phyloP scores from a whole-genome alignment of 2,888 invertebrate genomes.

The Ctenicera cuprea region DNA sequence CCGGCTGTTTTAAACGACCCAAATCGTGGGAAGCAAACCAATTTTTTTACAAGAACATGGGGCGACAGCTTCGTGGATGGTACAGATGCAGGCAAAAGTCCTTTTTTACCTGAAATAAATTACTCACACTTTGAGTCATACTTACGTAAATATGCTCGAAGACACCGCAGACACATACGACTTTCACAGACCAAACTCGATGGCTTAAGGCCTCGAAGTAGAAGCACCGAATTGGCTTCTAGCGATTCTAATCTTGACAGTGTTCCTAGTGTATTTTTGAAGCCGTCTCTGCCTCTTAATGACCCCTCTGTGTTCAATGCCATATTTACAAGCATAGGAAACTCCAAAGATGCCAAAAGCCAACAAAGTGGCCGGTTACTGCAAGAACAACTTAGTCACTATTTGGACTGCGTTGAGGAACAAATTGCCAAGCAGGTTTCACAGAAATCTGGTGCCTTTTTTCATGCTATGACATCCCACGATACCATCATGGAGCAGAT shows the following conservation, averaged over 20 bases:
- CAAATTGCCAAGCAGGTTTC: conserved; percentile 95
- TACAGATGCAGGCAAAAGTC: conserved; percentile 82
- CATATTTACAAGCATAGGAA: conserved; percentile 84
- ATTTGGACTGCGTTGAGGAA: conserved; percentile 95
- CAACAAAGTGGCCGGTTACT: conserved; percentile 78
- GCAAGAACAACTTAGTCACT: conserved; percentile 94
- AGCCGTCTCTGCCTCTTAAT: conserved; percentile 85
- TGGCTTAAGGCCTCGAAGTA: conserved; percentile 54
- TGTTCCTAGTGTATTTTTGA: conserved; percentile 91
- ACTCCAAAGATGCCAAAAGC: conserved; percentile 65
- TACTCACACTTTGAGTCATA: conserved; percentile 91
- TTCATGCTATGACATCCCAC: conserved; percentile 98
- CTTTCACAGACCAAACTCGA: conserved; percentile 67
- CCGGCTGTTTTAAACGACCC: conserved; percentile 98
- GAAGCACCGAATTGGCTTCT: conserved; percentile 66
- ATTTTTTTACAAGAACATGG: conserved; percentile 98
- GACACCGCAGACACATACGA: conserved; percentile 79
- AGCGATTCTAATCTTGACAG: conserved; percentile 76
- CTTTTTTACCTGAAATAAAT: conserved; percentile 88
- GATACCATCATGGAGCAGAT: conserved; percentile 97
- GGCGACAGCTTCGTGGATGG: conserved; percentile 95
- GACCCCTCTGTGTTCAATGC: conserved; percentile 87
- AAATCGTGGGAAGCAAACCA: conserved; percentile 89
- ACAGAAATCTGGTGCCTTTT: conserved; percentile 96
- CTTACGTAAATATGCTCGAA: conserved; percentile 84